Evolutionary conservation across 2,797 vertebrate genomes (phyloP).

Genomic region (Spinus olivaceus): DNA sequence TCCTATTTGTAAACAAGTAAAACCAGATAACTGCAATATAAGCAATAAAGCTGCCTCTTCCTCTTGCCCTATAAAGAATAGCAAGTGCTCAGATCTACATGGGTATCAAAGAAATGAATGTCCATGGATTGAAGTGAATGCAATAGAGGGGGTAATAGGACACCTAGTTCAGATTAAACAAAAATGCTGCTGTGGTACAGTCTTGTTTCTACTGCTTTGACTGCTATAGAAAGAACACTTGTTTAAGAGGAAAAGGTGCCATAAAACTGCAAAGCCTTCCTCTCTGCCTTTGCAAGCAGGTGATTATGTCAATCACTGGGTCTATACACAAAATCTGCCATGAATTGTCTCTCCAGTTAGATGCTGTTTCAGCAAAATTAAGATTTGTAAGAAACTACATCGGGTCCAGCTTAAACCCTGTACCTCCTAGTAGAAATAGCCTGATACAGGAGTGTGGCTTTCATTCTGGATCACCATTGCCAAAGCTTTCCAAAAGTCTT

Average conservation of each 20-base stretch:
- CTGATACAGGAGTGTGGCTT: not conserved
- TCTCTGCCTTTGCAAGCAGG: not conserved
- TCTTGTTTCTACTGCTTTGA: not conserved
- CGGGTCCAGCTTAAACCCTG: not conserved
- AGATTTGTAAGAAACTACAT: not conserved
- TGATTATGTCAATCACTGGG: not conserved
- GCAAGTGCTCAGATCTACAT: not conserved
- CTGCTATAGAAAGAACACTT: not conserved
- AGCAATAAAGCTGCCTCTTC: conserved; percentile 29
- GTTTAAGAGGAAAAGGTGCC: not conserved
- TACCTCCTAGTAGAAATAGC: not conserved
- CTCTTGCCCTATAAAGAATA: conserved; percentile 30
- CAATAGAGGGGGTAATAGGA: not conserved
- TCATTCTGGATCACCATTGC: not conserved
- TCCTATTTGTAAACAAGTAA: not conserved
- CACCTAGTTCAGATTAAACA: conserved; percentile 53
- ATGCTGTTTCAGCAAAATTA: not conserved
- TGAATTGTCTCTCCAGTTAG: not conserved
- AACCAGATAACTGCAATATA: not conserved
- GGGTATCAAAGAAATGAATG: not conserved
- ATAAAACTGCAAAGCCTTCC: not conserved
- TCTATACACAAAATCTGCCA: not conserved
- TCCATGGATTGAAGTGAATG: not conserved
- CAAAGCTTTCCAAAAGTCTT: not conserved
- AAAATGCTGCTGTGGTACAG: not conserved